These are phyloP conservation scores for Chymomyza costata DNA, from an alignment of 1,140 invertebrate genomes.

Conservation along the genomic window DNA sequence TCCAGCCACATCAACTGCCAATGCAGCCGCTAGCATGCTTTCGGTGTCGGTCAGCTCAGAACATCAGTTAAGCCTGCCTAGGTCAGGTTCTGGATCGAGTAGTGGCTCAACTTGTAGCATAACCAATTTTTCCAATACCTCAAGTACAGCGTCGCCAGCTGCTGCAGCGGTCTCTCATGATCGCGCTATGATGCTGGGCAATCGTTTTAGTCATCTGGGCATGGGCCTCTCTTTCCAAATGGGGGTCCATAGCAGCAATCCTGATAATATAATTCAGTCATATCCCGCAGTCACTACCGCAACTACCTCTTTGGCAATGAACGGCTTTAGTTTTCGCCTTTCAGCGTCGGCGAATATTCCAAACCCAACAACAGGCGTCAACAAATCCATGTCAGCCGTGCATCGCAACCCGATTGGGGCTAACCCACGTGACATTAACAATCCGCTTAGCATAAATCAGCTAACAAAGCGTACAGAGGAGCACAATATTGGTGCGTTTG, in stretches of 20 bases:
- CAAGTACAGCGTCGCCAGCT: slow-evolving; percentile 46
- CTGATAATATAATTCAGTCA: slow-evolving; percentile 34
- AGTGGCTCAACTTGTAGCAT: slow-evolving; percentile 46
- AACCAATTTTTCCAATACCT: slow-evolving; percentile 53
- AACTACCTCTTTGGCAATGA: slow-evolving; percentile 24
- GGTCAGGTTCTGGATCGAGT: slow-evolving; percentile 30
- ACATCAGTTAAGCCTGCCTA: slow-evolving; percentile 12
- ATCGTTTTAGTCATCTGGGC: slow-evolving; percentile 63
- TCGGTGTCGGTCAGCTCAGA: slow-evolving; percentile 21
- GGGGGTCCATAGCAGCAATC: slow-evolving; percentile 11
- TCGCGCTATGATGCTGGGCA: slow-evolving; percentile 56
- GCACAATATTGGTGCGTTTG: slow-evolving; percentile 18
- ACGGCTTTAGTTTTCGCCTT: slow-evolving; percentile 23
- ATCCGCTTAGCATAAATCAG: slow-evolving; percentile 91
- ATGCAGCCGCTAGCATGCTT: slow-evolving; percentile 13
- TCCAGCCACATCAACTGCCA: slow-evolving; percentile 52
- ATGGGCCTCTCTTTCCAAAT: slow-evolving; percentile 48
- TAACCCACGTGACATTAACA: slow-evolving; percentile 92
- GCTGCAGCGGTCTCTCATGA: slow-evolving; percentile 24
- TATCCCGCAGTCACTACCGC: slow-evolving; percentile 12
- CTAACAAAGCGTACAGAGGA: slow-evolving; percentile 79
- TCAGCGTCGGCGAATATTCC: slow-evolving; percentile 11
- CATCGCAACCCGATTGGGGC: slow-evolving; percentile 86
- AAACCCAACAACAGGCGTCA: slow-evolving; percentile 8
- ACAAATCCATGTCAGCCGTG: slow-evolving; percentile 6